Percentiles rank a stretch among this genome's conserved stretches.
Evolutionary conservation across 2,797 vertebrate species (phyloP).

Genomic region (Macropodus opercularis): DNA sequence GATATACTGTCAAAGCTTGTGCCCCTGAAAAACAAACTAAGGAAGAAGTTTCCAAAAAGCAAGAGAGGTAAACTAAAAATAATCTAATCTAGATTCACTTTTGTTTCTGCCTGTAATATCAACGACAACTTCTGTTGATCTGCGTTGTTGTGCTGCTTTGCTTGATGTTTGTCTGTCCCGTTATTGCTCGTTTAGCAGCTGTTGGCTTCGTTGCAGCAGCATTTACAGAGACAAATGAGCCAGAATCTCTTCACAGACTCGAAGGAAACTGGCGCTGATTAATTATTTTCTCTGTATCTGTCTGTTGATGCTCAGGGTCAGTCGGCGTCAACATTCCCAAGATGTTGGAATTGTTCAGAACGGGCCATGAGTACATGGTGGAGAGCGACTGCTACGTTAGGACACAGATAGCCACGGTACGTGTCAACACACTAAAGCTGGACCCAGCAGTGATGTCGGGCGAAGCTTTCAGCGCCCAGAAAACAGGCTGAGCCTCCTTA

Average conservation of each 20-base stretch:
- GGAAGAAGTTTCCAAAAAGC: conserved; percentile 87
- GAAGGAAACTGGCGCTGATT: neutral
- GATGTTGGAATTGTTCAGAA: conserved; percentile 87
- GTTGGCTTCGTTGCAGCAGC: no score
- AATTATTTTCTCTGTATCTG: neutral
- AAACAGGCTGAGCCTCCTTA: no score
- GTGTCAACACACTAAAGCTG: conserved; percentile 43
- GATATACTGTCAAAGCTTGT: conserved; percentile 84
- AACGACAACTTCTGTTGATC: neutral
- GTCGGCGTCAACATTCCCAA: conserved; percentile 84
- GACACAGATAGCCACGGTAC: conserved; percentile 88
- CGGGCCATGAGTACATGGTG: conserved; percentile 85
- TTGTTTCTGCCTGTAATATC: neutral
- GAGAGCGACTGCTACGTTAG: conserved; percentile 77
- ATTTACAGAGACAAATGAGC: neutral
- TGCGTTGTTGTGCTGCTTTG: neutral
- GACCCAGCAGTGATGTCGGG: no score
- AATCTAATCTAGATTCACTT: no score
- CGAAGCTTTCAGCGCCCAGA: no score
- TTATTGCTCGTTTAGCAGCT: neutral
- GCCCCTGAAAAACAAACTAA: conserved; percentile 87
- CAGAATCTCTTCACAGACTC: neutral
- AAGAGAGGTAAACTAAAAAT: conserved; percentile 79
- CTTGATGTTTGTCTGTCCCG: neutral
- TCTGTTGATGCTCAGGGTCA: conserved; percentile 78